Conservation (phyloP, 2,888 invertebrate genomes). For the Lochmaea capreae region DNA sequence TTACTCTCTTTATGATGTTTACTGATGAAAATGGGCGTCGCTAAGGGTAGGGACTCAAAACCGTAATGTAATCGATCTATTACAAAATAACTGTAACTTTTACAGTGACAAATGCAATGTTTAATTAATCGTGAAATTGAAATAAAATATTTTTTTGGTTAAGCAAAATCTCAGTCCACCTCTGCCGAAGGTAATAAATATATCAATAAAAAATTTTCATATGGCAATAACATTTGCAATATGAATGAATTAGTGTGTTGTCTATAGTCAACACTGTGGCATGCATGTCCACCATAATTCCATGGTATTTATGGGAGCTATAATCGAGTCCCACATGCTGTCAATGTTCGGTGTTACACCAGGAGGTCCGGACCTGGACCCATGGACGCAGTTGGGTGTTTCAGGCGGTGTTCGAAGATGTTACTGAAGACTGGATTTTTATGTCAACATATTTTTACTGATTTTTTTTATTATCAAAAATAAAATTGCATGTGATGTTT, state of each 20-base stretch:
- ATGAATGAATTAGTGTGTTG: constrained; percentile 46
- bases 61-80: too few relatives aligned
- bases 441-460: constrained; percentile 21
- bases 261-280: constrained; percentile 46
- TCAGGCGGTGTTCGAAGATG: constrained; percentile 22
- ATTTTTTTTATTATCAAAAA: not conserved
- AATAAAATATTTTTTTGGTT: not conserved
- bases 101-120: too few relatives aligned
- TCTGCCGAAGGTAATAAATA: constrained; percentile 13
- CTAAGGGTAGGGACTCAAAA: not conserved
- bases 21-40: not conserved
- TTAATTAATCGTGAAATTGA: too few relatives aligned
- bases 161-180: constrained; percentile 4
- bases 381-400: constrained; percentile 31
- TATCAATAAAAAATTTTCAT: constrained; percentile 36
- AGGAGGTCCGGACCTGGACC: constrained; percentile 33
- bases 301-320: constrained; percentile 50
- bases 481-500: not conserved
- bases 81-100: too few relatives aligned
- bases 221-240: constrained; percentile 45
- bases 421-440: constrained; percentile 12
- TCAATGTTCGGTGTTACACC: constrained; percentile 47
- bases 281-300: constrained; percentile 48
- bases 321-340: constrained; percentile 54
- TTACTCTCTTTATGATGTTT: constrained; percentile 18